phyloP scores from a whole-genome alignment of 1,140 invertebrate species.

The Centruroides vittatus region DNA sequence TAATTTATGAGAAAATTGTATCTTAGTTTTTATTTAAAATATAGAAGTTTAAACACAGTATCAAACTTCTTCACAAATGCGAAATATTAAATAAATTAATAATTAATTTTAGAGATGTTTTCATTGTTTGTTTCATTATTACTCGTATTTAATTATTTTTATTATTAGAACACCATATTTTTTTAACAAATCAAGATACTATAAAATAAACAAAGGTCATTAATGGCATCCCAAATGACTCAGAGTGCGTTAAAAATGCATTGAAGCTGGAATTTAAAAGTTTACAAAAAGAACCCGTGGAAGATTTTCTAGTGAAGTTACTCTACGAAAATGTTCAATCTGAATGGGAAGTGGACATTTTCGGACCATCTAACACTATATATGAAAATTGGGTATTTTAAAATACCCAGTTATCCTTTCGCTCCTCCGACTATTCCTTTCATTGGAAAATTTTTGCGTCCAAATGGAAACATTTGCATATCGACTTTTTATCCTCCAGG shows the following conservation, averaged over 20 bases:
- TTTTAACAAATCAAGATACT: no score
- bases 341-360: slow-evolving; percentile 99
- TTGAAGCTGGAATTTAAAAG: slow-evolving; percentile 94
- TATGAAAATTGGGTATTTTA: slow-evolving; percentile 99
- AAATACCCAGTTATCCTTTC: slow-evolving; percentile 87
- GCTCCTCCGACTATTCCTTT: slow-evolving; percentile 93
- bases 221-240: slow-evolving; percentile 32
- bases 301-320: slow-evolving; percentile 94
- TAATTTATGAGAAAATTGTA: no score
- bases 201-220: no score
- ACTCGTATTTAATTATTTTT: no score
- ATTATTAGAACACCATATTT: no score
- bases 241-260: slow-evolving; percentile 71
- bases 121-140: no score
- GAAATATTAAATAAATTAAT: no score
- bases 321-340: slow-evolving; percentile 97
- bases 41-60: no score
- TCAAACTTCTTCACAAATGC: no score
- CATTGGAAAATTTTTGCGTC: slow-evolving; percentile 98
- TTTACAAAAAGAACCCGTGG: slow-evolving; percentile 92
- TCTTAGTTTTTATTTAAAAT: no score
- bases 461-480: slow-evolving; percentile 85
- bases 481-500: slow-evolving; percentile 79
- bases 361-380: slow-evolving; percentile 94
- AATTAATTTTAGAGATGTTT: no score